phyloP scores from a whole-genome alignment of 2,888 invertebrate species.

The Drosophila flavopinicola region DNA sequence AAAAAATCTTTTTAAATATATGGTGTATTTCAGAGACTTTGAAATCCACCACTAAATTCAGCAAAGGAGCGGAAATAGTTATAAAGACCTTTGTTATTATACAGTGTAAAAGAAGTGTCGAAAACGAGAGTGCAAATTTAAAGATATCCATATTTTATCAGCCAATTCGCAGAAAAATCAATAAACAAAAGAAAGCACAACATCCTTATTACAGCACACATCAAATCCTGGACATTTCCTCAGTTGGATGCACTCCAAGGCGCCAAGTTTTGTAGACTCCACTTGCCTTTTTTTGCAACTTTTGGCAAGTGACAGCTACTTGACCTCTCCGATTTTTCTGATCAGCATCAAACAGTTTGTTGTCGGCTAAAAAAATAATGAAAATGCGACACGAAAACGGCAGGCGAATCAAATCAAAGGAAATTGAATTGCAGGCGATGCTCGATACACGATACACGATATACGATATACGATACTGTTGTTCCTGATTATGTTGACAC shows the following conservation, averaged over 20 bases:
- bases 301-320: constrained; percentile 20
- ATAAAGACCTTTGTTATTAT: too few relatives aligned
- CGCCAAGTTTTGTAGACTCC: constrained; percentile 4
- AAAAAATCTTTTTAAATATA: too few relatives aligned
- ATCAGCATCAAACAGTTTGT: constrained; percentile 11
- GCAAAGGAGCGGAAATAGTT: too few relatives aligned
- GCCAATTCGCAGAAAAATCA: too few relatives aligned
- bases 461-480: constrained; percentile 1
- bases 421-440: constrained; percentile 73
- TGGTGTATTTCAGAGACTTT: too few relatives aligned
- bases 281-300: constrained; percentile 1
- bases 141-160: too few relatives aligned
- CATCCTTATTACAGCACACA: background rate
- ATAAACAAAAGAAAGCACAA: too few relatives aligned
- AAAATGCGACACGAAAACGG: constrained; percentile 43
- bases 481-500: constrained; percentile 69
- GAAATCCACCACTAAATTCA: too few relatives aligned
- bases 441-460: background rate
- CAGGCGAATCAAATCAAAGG: constrained; percentile 60
- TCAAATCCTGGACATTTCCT: constrained; percentile 1
- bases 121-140: too few relatives aligned
- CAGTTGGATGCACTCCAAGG: constrained; percentile 6
- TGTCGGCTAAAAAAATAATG: constrained; percentile 52
- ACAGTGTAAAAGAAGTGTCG: too few relatives aligned
- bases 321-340: constrained; percentile 13